These are phyloP conservation scores for Hydropsyche betteni DNA, from an alignment of 2,888 invertebrate genomes.

Conservation along the genomic window DNA sequence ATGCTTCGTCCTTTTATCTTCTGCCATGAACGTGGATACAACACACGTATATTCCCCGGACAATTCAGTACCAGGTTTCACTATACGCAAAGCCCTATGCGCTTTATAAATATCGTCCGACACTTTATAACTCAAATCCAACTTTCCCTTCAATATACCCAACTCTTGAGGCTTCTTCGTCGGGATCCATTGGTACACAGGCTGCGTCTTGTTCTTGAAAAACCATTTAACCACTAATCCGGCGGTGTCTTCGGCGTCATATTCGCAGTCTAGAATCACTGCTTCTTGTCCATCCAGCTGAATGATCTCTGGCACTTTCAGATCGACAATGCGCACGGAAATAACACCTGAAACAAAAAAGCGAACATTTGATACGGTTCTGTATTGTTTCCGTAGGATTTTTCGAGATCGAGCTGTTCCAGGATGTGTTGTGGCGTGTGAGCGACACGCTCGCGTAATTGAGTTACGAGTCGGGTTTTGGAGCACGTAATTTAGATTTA, in stretches of 20 bases:
- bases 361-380: not conserved
- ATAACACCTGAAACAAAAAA: constrained; percentile 63
- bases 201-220: constrained; percentile 70
- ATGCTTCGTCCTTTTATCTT: constrained; percentile 70
- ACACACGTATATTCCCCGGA: constrained; percentile 79
- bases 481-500: constrained; percentile 25
- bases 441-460: constrained; percentile 8
- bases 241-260: constrained; percentile 70
- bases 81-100: constrained; percentile 75
- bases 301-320: constrained; percentile 69
- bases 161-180: constrained; percentile 73
- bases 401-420: too few species aligned
- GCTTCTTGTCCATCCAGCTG: constrained; percentile 68
- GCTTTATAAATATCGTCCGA: constrained; percentile 74
- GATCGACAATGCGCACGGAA: constrained; percentile 69
- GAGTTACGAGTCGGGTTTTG: constrained; percentile 16
- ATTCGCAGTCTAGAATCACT: constrained; percentile 77
- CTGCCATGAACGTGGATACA: constrained; percentile 74
- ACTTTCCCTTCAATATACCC: constrained; percentile 65
- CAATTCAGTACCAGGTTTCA: constrained; percentile 73
- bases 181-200: constrained; percentile 85
- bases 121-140: constrained; percentile 72
- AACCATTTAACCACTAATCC: constrained; percentile 83
- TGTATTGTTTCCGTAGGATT: too few species aligned
- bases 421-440: too few species aligned